phyloP scores from a whole-genome alignment of 2,888 invertebrate species.

The Cremastinae sp. region DNA sequence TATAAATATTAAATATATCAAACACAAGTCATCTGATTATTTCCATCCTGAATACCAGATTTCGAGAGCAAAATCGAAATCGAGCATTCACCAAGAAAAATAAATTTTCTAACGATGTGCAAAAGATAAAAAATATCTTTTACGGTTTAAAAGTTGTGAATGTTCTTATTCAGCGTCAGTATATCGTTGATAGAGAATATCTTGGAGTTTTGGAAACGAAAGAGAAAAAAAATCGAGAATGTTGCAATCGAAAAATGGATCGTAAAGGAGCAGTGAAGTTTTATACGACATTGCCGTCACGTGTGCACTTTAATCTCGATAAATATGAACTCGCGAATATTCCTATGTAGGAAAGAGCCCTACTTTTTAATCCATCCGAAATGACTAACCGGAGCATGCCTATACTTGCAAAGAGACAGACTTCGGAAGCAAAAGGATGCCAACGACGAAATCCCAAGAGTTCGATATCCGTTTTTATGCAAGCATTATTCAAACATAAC shows the following conservation, averaged over 20 bases:
- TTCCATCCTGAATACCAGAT: no score
- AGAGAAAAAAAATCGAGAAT: neutral
- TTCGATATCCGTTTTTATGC: no score
- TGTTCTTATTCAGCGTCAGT: no score
- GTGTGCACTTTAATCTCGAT: constrained; percentile 2
- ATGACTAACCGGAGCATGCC: constrained; percentile 26
- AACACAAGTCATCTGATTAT: no score
- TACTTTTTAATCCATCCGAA: constrained; percentile 42
- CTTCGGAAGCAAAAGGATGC: constrained; percentile 21
- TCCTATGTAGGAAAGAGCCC: constrained; percentile 12
- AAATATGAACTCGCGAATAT: constrained; percentile 11
- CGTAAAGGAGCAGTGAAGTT: neutral
- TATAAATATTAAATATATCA: no score
- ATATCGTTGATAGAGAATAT: no score
- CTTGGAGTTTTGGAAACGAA: neutral
- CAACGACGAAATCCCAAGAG: constrained; percentile 42
- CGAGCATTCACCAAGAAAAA: no score
- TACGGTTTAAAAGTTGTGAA: no score
- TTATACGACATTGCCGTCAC: neutral
- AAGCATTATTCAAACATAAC: no score
- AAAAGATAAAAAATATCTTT: no score
- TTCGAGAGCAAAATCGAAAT: no score
- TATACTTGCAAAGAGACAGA: constrained; percentile 4
- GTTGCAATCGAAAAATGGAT: neutral
- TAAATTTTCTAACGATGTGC: no score